phyloP scores from a whole-genome alignment of 2,113 vertebrate species.

The Melanostigma gelatinosum region DNA sequence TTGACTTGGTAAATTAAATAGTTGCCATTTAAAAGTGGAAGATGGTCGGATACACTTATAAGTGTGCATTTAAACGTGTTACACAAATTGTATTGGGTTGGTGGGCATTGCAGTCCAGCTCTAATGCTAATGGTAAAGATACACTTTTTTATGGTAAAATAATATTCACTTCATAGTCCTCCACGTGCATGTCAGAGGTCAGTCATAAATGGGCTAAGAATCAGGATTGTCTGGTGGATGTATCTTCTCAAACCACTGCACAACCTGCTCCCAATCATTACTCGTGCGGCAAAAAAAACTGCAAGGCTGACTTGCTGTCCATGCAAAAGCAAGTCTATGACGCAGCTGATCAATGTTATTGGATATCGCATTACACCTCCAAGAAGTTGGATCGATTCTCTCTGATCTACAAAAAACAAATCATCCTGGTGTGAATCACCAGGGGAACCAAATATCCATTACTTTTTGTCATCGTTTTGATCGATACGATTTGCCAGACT shows the following conservation, averaged over 20 bases:
- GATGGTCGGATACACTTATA: neutral
- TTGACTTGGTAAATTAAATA: neutral
- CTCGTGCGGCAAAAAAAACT: neutral
- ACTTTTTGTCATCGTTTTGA: slow-evolving; percentile 7
- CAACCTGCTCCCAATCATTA: neutral
- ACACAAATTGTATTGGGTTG: neutral
- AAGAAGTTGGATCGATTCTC: neutral
- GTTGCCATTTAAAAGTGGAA: neutral
- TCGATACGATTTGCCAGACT: neutral
- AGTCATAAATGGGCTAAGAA: neutral
- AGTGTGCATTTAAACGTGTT: neutral
- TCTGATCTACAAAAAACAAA: neutral
- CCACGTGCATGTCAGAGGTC: neutral
- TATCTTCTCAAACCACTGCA: neutral
- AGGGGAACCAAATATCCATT: neutral
- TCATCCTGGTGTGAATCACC: slow-evolving; percentile 15
- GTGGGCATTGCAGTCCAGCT: neutral
- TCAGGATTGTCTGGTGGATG: neutral
- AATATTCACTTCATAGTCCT: neutral
- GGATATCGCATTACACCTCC: neutral
- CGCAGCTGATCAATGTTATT: neutral
- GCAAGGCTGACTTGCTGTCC: neutral
- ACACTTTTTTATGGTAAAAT: neutral
- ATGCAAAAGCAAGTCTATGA: neutral
- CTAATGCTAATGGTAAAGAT: neutral